Evolutionary conservation across 2,888 invertebrate species (phyloP), one percentile per base, ranked within the genome.

Genomic region (Megalurothrips usitatus): DNA sequence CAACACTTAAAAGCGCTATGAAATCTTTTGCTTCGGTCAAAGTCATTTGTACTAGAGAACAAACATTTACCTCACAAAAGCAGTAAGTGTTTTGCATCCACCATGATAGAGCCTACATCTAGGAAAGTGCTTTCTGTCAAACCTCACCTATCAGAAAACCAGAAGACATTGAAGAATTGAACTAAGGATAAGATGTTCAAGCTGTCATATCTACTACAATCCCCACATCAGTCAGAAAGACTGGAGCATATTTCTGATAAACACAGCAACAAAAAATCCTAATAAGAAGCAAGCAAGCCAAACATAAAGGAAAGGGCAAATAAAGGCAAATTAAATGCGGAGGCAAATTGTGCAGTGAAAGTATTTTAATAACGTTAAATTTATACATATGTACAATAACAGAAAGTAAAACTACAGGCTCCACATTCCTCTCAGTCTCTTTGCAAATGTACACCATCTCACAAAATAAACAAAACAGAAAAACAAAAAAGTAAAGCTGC

Each of bases 401-500:
- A 75, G 68, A 75, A 75, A 75, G 68, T 75, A 75, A 75, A 75
- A 75, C 68, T 75, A 75, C 68, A 26, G 68, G 68, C 68, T 75
- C 68, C 68, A 75, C 68, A 75, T 75, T 75, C 68, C 68, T 75
- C 68, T 75, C 68, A 75, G 68, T 75, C 68, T 75, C 68, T 75
- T 75, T 23, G 68, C 68, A 75, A 75, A 75, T 23, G 68, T 75
- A 75, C 68, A 75, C 26, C 68, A 26, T 11, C 23, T 26, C 68
- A 75, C 12, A 75, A 75, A 26, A 23, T 26, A 12, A 26, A 26
- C 23, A 75, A 75, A 75, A 75, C 23, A 75, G 68, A 26, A 75
- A 75, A 75, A 75, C 8, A 68, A 75, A 75, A 23, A 26, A 75
- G 68, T 19, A 58, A 58, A 58, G 68, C 68, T 75, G 68, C 68